Conservation (phyloP, 2,113 vertebrate species). For the Odontophorus gujanensis region DNA sequence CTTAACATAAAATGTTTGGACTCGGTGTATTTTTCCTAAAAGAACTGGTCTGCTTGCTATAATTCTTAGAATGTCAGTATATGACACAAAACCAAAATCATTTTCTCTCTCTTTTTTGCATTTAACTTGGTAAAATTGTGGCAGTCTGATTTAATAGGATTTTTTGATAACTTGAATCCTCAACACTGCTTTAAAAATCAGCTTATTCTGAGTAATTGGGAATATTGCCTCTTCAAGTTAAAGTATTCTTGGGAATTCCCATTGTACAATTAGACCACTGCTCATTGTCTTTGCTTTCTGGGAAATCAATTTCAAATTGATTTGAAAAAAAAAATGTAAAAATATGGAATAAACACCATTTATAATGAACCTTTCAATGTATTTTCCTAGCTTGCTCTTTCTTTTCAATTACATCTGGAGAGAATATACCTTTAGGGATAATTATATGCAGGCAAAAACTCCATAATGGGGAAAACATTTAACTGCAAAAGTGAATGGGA, state of each 20-base stretch:
- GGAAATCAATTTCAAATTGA: slow-evolving; percentile 6
- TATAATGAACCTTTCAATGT: background rate
- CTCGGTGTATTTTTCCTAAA: background rate
- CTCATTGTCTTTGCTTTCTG: background rate
- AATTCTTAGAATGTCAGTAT: background rate
- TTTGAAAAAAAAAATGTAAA: background rate
- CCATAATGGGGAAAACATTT: background rate
- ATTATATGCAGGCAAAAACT: background rate
- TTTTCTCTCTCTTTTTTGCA: background rate
- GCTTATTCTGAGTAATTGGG: background rate
- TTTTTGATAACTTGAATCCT: slow-evolving; percentile 4
- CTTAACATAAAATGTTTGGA: background rate
- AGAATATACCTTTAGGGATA: background rate
- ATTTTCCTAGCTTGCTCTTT: background rate
- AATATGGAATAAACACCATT: background rate
- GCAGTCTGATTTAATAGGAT: background rate
- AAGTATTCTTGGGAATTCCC: background rate
- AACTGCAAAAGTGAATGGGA: background rate
- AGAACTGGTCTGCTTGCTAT: background rate
- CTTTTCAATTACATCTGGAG: background rate
- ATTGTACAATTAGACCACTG: background rate
- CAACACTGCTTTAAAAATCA: background rate
- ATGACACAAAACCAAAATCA: background rate
- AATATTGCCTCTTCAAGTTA: background rate
- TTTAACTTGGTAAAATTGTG: background rate